Evolutionary conservation across 2,113 vertebrate genomes (phyloP).

Genomic region (Megaleporinus macrocephalus): DNA sequence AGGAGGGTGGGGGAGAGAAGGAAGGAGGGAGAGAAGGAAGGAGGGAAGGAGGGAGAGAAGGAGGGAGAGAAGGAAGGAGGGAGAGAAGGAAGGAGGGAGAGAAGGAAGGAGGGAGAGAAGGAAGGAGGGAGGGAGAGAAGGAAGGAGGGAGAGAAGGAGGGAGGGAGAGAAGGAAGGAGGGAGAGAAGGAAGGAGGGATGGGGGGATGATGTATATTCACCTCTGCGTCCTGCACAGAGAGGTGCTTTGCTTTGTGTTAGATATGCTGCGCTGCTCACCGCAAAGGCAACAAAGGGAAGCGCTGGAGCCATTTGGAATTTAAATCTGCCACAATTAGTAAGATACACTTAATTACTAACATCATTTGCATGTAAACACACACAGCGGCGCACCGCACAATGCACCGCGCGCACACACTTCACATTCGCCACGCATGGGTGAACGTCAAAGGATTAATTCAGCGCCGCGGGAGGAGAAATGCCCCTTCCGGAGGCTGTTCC

Average conservation of each 20-base stretch:
- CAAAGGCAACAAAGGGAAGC: background rate
- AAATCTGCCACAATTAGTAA: conserved; percentile 45
- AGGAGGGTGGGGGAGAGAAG: too few relatives aligned
- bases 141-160: too few relatives aligned
- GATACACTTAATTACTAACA: conserved; percentile 40
- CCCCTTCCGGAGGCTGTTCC: background rate
- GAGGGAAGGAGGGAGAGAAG: too few relatives aligned
- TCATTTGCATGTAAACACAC: conserved; percentile 44
- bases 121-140: background rate
- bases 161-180: too few relatives aligned
- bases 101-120: too few relatives aligned
- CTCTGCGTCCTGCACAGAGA: background rate
- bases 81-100: too few relatives aligned
- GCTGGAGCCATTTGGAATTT: conserved; percentile 59
- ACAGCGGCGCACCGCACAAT: background rate
- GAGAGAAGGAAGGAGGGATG: background rate
- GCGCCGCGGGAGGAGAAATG: conserved; percentile 1
- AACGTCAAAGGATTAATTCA: conserved; percentile 35
- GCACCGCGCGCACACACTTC: conserved; percentile 7
- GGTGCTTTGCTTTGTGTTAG: background rate
- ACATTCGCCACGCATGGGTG: conserved; percentile 20
- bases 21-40: too few relatives aligned
- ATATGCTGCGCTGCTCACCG: background rate
- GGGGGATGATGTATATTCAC: conserved; percentile 13
- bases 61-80: too few relatives aligned